A percentile compares a stretch with the other conserved stretches of the same genome.
Conservation (phyloP, 2,113 vertebrate species). For the Rhabdornis inornatus region DNA sequence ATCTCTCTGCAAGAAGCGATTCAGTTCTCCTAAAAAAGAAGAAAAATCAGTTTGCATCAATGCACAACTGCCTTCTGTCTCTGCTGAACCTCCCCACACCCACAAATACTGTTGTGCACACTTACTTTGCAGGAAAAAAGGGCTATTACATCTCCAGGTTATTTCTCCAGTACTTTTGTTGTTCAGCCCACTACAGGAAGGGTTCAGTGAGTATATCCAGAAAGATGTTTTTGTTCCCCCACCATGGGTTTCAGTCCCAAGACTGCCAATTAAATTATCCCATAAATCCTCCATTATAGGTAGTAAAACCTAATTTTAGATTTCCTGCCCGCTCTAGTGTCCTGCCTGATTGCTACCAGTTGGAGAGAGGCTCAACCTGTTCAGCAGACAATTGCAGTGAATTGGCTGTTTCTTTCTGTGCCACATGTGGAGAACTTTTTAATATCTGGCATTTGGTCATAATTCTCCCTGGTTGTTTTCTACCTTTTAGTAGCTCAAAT, state of each 20-base stretch:
- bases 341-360: conserved; percentile 77
- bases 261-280: conserved; percentile 82
- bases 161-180: conserved; percentile 33
- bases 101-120: not conserved
- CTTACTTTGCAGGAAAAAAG: not conserved
- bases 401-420: conserved; percentile 35
- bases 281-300: conserved; percentile 82
- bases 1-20: not conserved
- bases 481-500: not conserved
- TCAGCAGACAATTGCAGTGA: conserved; percentile 38
- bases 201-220: conserved; percentile 42
- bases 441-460: conserved; percentile 25
- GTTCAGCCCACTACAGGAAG: conserved; percentile 39
- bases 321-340: conserved; percentile 75
- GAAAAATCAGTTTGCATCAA: not conserved
- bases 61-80: not conserved
- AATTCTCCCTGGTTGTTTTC: conserved; percentile 17
- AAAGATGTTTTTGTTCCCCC: conserved; percentile 72
- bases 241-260: conserved; percentile 69
- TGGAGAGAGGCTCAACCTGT: conserved; percentile 55
- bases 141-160: conserved; percentile 10
- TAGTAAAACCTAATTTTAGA: conserved; percentile 87
- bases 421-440: conserved; percentile 19
- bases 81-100: not conserved
- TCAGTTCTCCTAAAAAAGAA: not conserved